A percentile compares a stretch with the other conserved stretches of the same genome.
These are phyloP conservation scores for Ornithoptera priamus DNA, from an alignment of 2,888 invertebrate species.

Conservation along the genomic window DNA sequence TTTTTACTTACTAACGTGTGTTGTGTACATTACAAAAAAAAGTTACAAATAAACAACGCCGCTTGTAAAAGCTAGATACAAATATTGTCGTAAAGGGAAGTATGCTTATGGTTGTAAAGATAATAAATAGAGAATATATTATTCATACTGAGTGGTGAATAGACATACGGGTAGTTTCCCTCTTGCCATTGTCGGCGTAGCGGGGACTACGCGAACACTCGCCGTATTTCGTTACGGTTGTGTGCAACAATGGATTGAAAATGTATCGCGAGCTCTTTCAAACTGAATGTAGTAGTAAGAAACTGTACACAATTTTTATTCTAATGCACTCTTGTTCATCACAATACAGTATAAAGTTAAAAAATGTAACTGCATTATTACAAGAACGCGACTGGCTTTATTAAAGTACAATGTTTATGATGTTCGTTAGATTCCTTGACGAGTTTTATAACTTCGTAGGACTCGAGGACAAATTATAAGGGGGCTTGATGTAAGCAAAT, in stretches of 20 bases:
- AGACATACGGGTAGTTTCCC: slow-evolving; percentile 11
- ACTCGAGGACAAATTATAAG: too few species aligned
- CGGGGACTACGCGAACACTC: slow-evolving; percentile 2
- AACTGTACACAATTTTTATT: neutral
- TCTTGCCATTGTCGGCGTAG: slow-evolving; percentile 4
- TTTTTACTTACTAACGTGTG: too few species aligned
- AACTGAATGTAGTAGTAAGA: neutral
- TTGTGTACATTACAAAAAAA: too few species aligned
- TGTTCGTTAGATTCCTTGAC: too few species aligned
- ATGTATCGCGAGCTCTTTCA: neutral
- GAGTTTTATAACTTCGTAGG: too few species aligned
- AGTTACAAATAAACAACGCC: neutral
- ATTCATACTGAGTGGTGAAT: slow-evolving; percentile 7
- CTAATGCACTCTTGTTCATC: too few species aligned
- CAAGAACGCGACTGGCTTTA: too few species aligned
- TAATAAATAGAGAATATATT: slow-evolving; percentile 11
- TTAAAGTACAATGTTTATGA: too few species aligned
- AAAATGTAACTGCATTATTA: too few species aligned
- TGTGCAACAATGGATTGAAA: neutral
- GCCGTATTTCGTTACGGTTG: slow-evolving; percentile 2
- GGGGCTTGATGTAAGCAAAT: too few species aligned
- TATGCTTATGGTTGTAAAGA: slow-evolving; percentile 1
- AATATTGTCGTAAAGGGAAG: neutral
- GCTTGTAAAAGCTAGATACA: neutral
- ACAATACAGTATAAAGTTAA: too few species aligned